phyloP scores from a whole-genome alignment of 2,888 invertebrate genomes.

The Drosophila hamatofila region DNA sequence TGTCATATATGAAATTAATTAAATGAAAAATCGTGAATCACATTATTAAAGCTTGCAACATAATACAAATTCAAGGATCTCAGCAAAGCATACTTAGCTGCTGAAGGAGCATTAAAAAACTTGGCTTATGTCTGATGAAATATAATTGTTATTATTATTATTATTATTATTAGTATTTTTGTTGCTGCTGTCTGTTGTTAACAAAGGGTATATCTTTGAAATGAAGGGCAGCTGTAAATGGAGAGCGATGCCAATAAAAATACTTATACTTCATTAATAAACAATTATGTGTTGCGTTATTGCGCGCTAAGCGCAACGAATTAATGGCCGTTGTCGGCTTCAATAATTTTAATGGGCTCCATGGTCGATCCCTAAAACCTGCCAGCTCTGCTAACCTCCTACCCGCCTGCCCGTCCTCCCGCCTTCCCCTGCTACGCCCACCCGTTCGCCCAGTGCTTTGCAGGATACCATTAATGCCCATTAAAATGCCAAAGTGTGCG shows the following conservation, averaged over 20 bases:
- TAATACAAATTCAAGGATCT: too few relatives aligned
- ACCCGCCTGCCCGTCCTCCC: neutral
- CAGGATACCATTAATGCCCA: conserved; percentile 70
- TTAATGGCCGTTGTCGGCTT: conserved; percentile 76
- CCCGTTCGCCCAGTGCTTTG: conserved; percentile 16
- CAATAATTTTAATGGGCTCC: conserved; percentile 76
- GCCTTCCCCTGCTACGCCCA: neutral
- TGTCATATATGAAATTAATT: too few relatives aligned
- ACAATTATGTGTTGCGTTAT: conserved; percentile 86
- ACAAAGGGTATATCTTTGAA: neutral
- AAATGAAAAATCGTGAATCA: too few relatives aligned
- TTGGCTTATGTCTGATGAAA: neutral
- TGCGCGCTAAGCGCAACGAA: conserved; percentile 76
- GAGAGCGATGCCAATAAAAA: conserved; percentile 86
- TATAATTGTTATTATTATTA: neutral
- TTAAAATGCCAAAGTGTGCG: conserved; percentile 77
- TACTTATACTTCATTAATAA: conserved; percentile 90
- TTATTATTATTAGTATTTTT: neutral
- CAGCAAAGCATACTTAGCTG: too few relatives aligned
- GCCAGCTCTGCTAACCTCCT: neutral
- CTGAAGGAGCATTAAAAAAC: neutral
- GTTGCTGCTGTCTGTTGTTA: neutral
- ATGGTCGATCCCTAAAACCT: conserved; percentile 14
- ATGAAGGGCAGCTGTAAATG: neutral
- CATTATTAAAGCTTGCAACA: too few relatives aligned